A percentile compares a stretch with the other conserved stretches of the same genome.
Evolutionary conservation across 2,888 invertebrate species (phyloP).

Genomic region (Drosophila vallismaia): DNA sequence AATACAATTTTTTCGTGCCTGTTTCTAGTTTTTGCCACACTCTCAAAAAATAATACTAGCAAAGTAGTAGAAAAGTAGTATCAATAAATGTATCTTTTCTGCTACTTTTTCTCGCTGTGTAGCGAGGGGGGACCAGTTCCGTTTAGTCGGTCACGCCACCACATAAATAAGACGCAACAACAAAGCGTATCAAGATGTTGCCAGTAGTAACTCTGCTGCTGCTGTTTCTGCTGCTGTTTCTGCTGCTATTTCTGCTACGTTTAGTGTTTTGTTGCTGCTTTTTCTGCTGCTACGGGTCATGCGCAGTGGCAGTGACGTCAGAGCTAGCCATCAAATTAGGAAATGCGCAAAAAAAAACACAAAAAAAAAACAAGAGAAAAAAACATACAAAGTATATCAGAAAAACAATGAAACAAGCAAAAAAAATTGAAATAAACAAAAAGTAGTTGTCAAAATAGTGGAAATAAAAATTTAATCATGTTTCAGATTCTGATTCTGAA

Average conservation of each 20-base stretch:
- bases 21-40: conserved; percentile 49
- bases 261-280: conserved; percentile 36
- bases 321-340: conserved; percentile 70
- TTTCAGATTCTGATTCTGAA: not conserved
- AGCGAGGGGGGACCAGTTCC: conserved; percentile 59
- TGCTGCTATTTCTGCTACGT: conserved; percentile 7
- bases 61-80: not conserved
- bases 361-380: conserved; percentile 32
- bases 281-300: conserved; percentile 55
- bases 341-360: conserved; percentile 76
- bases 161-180: conserved; percentile 57
- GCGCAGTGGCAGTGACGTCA: conserved; percentile 76
- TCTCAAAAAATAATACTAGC: not conserved
- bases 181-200: conserved; percentile 40
- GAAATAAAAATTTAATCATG: conserved; percentile 1
- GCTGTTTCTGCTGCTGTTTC: not conserved
- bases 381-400: conserved; percentile 5
- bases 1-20: conserved; percentile 18
- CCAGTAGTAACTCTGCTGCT: conserved; percentile 25
- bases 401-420: conserved; percentile 60
- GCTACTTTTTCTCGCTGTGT: not conserved
- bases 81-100: not conserved
- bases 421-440: conserved; percentile 19
- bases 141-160: conserved; percentile 78
- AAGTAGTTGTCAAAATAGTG: conserved; percentile 14